phyloP scores from a whole-genome alignment of 2,888 invertebrate species.

The Agonopterix heracliana region DNA sequence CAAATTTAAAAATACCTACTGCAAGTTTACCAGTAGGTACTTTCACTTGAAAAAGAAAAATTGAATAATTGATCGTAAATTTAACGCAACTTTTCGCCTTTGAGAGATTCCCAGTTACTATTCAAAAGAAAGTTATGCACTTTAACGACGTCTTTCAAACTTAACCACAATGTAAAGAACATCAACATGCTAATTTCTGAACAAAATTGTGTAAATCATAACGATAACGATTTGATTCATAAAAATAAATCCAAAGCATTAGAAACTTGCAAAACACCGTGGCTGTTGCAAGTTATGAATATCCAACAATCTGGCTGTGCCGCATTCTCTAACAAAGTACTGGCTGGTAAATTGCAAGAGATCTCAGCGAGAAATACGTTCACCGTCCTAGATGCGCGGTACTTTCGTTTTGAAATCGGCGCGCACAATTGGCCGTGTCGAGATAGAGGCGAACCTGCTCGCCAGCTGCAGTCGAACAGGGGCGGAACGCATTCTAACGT shows the following conservation, averaged over 20 bases:
- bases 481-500: slow-evolving; percentile 36
- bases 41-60: too few relatives aligned
- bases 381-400: slow-evolving; percentile 75
- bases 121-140: too few relatives aligned
- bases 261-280: slow-evolving; percentile 47
- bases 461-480: slow-evolving; percentile 45
- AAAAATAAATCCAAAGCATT: slow-evolving; percentile 38
- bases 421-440: slow-evolving; percentile 73
- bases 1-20: too few relatives aligned
- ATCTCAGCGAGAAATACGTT: slow-evolving; percentile 72
- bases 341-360: slow-evolving; percentile 68
- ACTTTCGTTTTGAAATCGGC: slow-evolving; percentile 76
- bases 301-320: slow-evolving; percentile 59
- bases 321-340: slow-evolving; percentile 58
- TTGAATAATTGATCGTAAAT: too few relatives aligned
- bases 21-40: too few relatives aligned
- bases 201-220: too few relatives aligned
- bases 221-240: too few relatives aligned
- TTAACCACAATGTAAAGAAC: too few relatives aligned
- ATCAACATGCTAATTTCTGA: too few relatives aligned
- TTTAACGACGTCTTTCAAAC: too few relatives aligned
- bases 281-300: slow-evolving; percentile 63
- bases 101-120: too few relatives aligned
- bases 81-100: too few relatives aligned
- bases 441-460: slow-evolving; percentile 43